Conservation (phyloP, 2,113 vertebrate genomes). For the Lota lota region DNA sequence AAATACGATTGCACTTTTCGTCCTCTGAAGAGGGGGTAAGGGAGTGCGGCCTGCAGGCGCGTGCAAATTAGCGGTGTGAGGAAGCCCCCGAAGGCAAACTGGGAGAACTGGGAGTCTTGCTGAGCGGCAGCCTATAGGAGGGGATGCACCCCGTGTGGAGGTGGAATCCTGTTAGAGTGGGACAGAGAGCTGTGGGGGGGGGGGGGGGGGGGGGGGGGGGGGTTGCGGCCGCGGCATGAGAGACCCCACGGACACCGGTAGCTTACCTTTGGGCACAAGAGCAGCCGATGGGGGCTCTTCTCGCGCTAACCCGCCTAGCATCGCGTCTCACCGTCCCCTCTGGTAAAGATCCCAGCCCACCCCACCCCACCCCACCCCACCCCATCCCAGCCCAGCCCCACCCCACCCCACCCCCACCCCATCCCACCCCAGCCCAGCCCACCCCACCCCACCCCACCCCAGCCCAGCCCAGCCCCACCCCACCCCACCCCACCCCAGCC, state of each 20-base stretch:
- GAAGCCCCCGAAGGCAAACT: conserved; percentile 63
- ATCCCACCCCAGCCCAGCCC: too few species aligned
- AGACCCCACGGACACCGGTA: conserved; percentile 18
- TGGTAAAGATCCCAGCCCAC: conserved; percentile 55
- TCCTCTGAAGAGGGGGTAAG: conserved; percentile 35
- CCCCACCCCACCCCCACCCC: too few species aligned
- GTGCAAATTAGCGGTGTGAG: conserved; percentile 75
- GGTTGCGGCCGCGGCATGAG: conserved; percentile 53
- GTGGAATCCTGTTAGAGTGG: conserved; percentile 52
- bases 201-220: neutral
- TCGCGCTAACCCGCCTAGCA: too few species aligned
- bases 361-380: too few species aligned
- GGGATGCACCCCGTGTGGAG: too few species aligned
- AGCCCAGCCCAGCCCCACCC: too few species aligned
- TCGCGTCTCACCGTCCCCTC: conserved; percentile 27
- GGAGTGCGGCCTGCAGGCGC: conserved; percentile 72
- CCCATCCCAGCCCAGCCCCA: too few species aligned
- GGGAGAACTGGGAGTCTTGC: conserved; percentile 63
- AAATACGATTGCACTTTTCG: conserved; percentile 78
- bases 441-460: too few species aligned
- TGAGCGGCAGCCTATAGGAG: conserved; percentile 35
- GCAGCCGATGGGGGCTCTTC: too few species aligned
- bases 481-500: too few species aligned
- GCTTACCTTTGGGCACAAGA: neutral
- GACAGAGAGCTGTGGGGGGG: conserved; percentile 39